phyloP scores from a whole-genome alignment of 1,140 invertebrate species.

The Brachionus paranguensis region DNA sequence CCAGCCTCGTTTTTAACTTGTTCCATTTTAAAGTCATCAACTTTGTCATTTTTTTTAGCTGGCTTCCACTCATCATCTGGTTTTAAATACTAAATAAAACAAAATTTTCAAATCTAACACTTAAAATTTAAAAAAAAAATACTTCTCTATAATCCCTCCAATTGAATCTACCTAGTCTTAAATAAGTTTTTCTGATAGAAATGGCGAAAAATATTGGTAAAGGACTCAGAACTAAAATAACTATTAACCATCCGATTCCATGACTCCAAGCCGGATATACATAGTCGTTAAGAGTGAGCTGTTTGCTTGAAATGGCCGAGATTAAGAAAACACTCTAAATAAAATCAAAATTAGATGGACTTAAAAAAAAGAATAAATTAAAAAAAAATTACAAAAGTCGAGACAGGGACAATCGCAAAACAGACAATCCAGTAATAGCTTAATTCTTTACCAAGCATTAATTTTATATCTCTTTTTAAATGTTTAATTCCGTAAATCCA shows the following conservation, averaged over 20 bases:
- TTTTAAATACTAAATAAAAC: background rate
- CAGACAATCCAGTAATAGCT: conserved; percentile 12
- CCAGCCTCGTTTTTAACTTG: background rate
- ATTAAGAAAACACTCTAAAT: background rate
- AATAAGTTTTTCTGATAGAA: background rate
- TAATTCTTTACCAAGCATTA: conserved; percentile 16
- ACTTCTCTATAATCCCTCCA: background rate
- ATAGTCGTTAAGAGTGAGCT: conserved; percentile 19
- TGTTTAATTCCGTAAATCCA: conserved; percentile 64
- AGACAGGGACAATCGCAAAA: background rate
- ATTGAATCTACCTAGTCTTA: background rate
- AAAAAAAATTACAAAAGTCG: conserved; percentile 14
- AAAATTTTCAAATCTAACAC: too few relatives aligned
- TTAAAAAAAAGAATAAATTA: background rate
- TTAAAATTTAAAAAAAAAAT: background rate
- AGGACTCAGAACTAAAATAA: conserved; percentile 3
- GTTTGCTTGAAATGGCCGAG: background rate
- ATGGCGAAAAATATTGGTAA: conserved; percentile 24
- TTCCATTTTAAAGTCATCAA: background rate
- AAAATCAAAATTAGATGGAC: background rate
- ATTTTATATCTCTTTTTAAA: background rate
- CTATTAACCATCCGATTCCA: conserved; percentile 33
- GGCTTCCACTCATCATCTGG: background rate
- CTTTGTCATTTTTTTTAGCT: background rate
- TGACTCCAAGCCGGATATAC: conserved; percentile 17